Percentiles rank a stretch among this genome's conserved stretches.
phyloP scores from a whole-genome alignment of 2,888 invertebrate genomes.

The Gastracanthus pulcherrimus region DNA sequence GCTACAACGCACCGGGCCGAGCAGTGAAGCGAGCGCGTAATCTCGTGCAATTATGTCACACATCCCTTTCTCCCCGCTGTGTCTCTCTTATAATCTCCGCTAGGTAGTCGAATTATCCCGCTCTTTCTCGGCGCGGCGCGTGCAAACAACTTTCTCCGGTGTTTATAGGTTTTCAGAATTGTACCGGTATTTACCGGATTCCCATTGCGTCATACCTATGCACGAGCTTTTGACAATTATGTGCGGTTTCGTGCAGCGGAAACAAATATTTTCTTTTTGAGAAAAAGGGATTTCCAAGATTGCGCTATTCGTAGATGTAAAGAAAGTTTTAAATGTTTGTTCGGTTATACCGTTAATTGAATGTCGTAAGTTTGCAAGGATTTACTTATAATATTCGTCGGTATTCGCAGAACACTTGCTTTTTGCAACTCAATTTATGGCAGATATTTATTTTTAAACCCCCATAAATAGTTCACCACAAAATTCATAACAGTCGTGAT shows the following conservation, averaged over 20 bases:
- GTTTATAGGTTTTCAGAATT: constrained; percentile 54
- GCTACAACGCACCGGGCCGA: background rate
- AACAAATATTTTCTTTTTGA: background rate
- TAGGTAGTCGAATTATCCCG: constrained; percentile 39
- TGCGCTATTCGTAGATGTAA: background rate
- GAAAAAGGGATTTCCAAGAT: background rate
- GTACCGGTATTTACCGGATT: constrained; percentile 10
- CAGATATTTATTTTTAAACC: no score
- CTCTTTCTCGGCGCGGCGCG: constrained; percentile 55
- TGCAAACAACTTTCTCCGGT: constrained; percentile 71
- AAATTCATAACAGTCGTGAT: no score
- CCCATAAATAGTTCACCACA: no score
- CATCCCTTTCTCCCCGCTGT: constrained; percentile 59
- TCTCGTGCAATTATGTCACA: constrained; percentile 70
- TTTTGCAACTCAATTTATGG: no score
- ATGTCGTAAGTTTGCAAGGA: background rate
- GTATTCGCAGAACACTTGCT: no score
- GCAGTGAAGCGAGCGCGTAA: constrained; percentile 55
- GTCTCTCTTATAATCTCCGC: background rate
- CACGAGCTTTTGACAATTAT: background rate
- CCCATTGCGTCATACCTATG: constrained; percentile 63
- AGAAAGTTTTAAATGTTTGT: background rate
- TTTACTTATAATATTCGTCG: no score
- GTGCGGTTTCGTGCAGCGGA: background rate
- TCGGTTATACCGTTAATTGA: background rate